These are phyloP conservation scores for Pseudomyrmex gracilis DNA, from an alignment of 1,140 invertebrate genomes.

Conservation along the genomic window DNA sequence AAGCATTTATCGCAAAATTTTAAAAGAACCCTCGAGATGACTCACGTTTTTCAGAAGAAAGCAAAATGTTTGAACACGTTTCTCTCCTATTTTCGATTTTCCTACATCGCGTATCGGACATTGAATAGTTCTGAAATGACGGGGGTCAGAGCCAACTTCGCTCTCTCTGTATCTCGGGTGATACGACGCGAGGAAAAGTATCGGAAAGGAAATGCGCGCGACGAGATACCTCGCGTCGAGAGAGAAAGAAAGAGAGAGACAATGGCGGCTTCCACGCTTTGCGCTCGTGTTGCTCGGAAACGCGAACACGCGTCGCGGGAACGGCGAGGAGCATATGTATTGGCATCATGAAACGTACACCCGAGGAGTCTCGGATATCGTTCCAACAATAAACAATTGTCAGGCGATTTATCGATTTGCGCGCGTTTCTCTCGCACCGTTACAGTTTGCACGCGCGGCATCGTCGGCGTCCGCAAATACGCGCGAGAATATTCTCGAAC, in stretches of 20 bases:
- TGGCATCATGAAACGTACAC: background rate
- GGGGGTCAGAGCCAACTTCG: conserved; percentile 24
- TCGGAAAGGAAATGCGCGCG: conserved; percentile 32
- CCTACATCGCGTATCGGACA: conserved; percentile 2
- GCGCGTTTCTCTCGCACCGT: background rate
- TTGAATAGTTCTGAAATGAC: conserved; percentile 34
- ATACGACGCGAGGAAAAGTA: conserved; percentile 20
- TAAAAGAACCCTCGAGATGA: conserved; percentile 2
- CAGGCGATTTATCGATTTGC: conserved; percentile 39
- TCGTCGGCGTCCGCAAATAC: background rate
- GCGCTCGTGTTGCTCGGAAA: background rate
- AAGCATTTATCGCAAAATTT: conserved; percentile 29
- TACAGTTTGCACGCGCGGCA: conserved; percentile 6
- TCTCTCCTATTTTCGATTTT: background rate
- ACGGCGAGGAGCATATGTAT: background rate
- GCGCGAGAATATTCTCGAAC: too few relatives aligned
- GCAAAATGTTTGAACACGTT: too few relatives aligned
- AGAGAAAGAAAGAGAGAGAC: conserved; percentile 29
- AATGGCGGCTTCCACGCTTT: background rate
- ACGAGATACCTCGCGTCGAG: conserved; percentile 13
- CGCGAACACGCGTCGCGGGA: conserved; percentile 32
- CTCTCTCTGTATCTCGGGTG: conserved; percentile 39
- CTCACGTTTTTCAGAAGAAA: conserved; percentile 5
- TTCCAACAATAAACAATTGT: conserved; percentile 43
- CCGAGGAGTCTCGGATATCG: conserved; percentile 16